Conservation (phyloP, 2,113 vertebrate genomes). For the Nicator chloris region DNA sequence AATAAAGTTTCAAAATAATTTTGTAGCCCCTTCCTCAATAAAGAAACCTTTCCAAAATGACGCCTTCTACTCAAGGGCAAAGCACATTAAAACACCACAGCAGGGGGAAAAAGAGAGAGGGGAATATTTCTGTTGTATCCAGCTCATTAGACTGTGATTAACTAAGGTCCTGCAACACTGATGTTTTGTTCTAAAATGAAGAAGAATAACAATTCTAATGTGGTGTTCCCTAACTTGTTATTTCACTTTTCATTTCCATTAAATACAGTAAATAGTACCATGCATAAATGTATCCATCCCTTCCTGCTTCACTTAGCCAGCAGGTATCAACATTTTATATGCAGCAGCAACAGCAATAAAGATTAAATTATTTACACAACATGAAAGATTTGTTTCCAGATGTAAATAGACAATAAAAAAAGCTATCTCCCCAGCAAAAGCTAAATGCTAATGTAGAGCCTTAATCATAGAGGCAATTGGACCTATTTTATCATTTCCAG, state of each 20-base stretch:
- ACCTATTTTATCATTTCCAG: constrained; percentile 38
- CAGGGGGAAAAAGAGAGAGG: background rate
- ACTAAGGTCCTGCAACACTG: background rate
- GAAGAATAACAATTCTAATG: background rate
- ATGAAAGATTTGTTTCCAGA: constrained; percentile 17
- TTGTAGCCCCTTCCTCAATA: background rate
- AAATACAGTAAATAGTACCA: constrained; percentile 18
- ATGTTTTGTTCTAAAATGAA: constrained; percentile 11
- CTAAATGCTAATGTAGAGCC: background rate
- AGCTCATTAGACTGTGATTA: background rate
- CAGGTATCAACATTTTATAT: constrained; percentile 14
- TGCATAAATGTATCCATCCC: background rate
- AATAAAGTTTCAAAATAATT: background rate
- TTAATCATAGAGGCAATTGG: background rate
- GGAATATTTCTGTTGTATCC: background rate
- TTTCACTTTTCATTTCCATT: constrained; percentile 66
- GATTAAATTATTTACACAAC: constrained; percentile 39
- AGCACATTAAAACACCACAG: background rate
- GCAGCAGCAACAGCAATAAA: constrained; percentile 42
- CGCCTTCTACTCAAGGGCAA: background rate
- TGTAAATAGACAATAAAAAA: constrained; percentile 21
- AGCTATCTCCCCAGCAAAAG: background rate
- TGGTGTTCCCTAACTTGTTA: constrained; percentile 43
- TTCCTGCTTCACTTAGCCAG: background rate
- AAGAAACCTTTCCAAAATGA: background rate